Base-by-base conservation (phyloP, 53 echinoderm and acorn worm genomes). In the Holothuria leucospilota region DNA sequence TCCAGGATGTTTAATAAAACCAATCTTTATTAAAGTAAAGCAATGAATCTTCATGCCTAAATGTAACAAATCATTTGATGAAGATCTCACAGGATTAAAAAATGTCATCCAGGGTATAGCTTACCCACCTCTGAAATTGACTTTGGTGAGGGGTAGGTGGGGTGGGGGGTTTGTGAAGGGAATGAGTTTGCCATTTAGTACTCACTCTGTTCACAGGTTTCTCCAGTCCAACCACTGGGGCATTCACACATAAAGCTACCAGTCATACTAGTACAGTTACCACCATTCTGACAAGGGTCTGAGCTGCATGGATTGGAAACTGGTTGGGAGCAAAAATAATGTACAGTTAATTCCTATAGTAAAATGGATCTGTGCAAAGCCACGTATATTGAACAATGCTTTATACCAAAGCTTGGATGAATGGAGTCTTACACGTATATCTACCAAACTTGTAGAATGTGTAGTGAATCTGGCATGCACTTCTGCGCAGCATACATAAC, bases 251-350 rank as follows among this genome's bases (percentile, higher is more conserved):
- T 62, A 49, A 74, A 84, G 40, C 53, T 64, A 53, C 78, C 72
- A 12, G 83, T 70, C 49, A 69, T 63, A 71, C 85, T 85, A 12
- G 62, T 71, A 71, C 94, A 94, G 13, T 61, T 87, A 5, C 78
- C 94, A 70, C 84, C 87, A 86, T 94, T 92, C 82, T 89, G 89
- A 81, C 94, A 94, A 30, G 94, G 94, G 58, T 87, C 71, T 23
- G 88, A 72, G 13, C 67, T 82, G 86, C 94, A 94, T 9, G 85
- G 66, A 85, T 59, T 30, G 63, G 70, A 71, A n/a, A 6, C 88
- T 87, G 79, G 28, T 29, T 58, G 18, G 34, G 9, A 64, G 25
- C 20, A 20, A 80, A 80, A 20, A 1, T 70, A 20, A 49, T 28
- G 13, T 11, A 8, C 21, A 80, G 75, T 39, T 26, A 74, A 74